Evolutionary conservation across 2,888 invertebrate species (phyloP).

Genomic region (Synergus laeviventris): DNA sequence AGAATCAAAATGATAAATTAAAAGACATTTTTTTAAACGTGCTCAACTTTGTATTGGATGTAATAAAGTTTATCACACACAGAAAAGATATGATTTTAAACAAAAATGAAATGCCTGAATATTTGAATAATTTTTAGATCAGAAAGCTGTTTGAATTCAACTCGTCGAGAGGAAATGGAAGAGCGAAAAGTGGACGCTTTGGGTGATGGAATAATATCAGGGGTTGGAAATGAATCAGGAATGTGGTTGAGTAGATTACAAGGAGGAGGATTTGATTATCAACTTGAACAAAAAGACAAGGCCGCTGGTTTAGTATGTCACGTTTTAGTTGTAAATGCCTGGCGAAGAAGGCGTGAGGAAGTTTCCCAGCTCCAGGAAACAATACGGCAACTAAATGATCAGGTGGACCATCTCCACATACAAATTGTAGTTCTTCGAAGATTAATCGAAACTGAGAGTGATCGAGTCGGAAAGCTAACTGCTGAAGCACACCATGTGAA

Average conservation of each 20-base stretch:
- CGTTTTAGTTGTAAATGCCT: slow-evolving; percentile 77
- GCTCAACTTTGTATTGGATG: no score
- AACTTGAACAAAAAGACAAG: slow-evolving; percentile 51
- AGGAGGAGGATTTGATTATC: slow-evolving; percentile 29
- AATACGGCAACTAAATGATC: slow-evolving; percentile 77
- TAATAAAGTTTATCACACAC: no score
- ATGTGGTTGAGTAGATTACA: slow-evolving; percentile 25
- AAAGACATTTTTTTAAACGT: no score
- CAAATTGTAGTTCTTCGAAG: slow-evolving; percentile 80
- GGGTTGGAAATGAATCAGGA: slow-evolving; percentile 46
- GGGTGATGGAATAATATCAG: slow-evolving; percentile 39
- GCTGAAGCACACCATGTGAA: slow-evolving; percentile 77
- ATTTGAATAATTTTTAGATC: slow-evolving; percentile 46
- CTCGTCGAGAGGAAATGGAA: slow-evolving; percentile 52
- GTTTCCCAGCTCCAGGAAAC: slow-evolving; percentile 76
- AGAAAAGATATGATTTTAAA: no score
- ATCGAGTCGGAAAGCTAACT: slow-evolving; percentile 77
- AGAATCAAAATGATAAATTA: no score
- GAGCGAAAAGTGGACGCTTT: slow-evolving; percentile 47
- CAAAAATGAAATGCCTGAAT: neutral
- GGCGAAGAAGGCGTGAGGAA: slow-evolving; percentile 78
- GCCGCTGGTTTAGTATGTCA: slow-evolving; percentile 77
- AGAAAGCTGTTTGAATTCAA: slow-evolving; percentile 47
- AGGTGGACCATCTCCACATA: slow-evolving; percentile 77
- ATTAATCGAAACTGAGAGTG: slow-evolving; percentile 80